Evolutionary conservation across 2,113 vertebrate species (phyloP), one percentile per base, ranked within the genome.

Genomic region (Forbesichthys papilliferus): DNA sequence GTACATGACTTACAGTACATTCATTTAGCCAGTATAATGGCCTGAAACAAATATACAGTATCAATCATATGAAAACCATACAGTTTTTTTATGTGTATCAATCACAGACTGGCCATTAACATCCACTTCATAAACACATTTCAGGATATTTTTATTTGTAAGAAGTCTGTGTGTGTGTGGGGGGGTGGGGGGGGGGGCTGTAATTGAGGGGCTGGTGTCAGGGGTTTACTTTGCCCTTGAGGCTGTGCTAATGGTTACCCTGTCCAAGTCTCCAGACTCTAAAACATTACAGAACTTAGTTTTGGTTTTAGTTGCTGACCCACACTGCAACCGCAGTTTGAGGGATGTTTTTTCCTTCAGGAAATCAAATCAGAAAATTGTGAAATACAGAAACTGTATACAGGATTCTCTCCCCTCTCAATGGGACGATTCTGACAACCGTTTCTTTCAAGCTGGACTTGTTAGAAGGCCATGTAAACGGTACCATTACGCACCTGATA

Each of bases 401-500:
- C 61, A 16, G 13, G 61, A 69, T 4, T 9, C 7, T 8, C 58
- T 61, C 33, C 36, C 36, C 36, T 42, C 36, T 42, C 36, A 7
- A 42, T 42, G 36, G 36, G 36, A 42, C 36, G 36, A 20, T 20
- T 20, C 20, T 20, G 20, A 20, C 20, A 42, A 42, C 4, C 36
- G 7, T 42, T 42, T 5, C 36, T 42, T 42, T 42, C 4, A 42
- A 36, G 10, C 16, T 49, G 20, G 56, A 77, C 51, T 73, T 18
- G 51, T 62, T 75, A 77, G 62, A 78, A 76, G 78, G 78, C 85
- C 65, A 70, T 46, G 77, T 61, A 82, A 79, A 82, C 80, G 79
- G 80, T 86, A 87, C 87, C 89, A 88, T 86, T 83, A 90, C 90
- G 54, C 88, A 96, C 96, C 94, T 98, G 96, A 90, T 97, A 97